These are phyloP conservation scores for Subacronicta megacephala DNA, from an alignment of 2,888 invertebrate genomes.

Conservation along the genomic window DNA sequence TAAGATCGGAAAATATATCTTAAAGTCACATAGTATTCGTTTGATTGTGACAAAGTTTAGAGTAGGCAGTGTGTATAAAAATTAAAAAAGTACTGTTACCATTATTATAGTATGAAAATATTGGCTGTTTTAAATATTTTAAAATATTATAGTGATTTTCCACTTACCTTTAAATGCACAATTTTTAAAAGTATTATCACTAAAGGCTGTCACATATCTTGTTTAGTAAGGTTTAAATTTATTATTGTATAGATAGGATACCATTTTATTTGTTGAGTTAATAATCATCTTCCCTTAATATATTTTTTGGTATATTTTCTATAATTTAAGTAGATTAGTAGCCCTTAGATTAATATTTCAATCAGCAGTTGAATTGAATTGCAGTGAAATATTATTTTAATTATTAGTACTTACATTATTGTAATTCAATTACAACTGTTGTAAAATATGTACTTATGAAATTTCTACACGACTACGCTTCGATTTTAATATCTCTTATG, in stretches of 20 bases:
- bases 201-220: conserved; percentile 71
- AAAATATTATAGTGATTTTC: conserved; percentile 60
- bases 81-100: conserved; percentile 31
- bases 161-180: conserved; percentile 69
- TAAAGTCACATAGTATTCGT: conserved; percentile 38
- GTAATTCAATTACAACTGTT: conserved; percentile 36
- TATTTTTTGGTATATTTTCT: conserved; percentile 15
- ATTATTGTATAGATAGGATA: conserved; percentile 47
- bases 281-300: conserved; percentile 59
- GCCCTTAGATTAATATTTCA: conserved; percentile 36
- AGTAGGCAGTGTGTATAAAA: conserved; percentile 21
- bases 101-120: conserved; percentile 53
- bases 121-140: conserved; percentile 65
- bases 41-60: conserved; percentile 47
- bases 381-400: conserved; percentile 11
- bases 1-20: conserved; percentile 27
- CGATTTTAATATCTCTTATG: conserved; percentile 82
- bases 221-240: conserved; percentile 50
- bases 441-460: conserved; percentile 66
- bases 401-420: conserved; percentile 10
- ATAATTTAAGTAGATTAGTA: conserved; percentile 46
- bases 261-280: conserved; percentile 38
- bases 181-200: conserved; percentile 71
- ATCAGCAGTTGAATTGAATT: conserved; percentile 34
- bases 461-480: conserved; percentile 68